Conservation (phyloP, 2,113 vertebrate species). For the Mastomys coucha region DNA sequence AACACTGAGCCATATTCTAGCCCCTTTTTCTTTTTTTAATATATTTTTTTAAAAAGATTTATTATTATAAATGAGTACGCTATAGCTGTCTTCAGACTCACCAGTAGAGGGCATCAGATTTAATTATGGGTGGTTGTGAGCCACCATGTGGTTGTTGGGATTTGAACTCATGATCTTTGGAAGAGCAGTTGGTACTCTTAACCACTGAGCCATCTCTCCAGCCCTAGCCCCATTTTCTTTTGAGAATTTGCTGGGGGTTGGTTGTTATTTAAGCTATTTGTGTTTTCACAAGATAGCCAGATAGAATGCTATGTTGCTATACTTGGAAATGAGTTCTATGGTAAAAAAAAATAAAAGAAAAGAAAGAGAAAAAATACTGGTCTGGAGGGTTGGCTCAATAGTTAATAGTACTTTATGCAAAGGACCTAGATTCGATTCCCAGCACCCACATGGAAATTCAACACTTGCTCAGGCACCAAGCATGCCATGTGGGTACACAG, state of each 20-base stretch:
- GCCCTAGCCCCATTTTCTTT: neutral
- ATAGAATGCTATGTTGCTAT: neutral
- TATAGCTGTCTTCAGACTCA: no score
- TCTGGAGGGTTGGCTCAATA: neutral
- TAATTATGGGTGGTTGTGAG: no score
- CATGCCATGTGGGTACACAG: neutral
- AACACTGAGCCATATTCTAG: neutral
- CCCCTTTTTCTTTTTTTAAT: neutral
- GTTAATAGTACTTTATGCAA: neutral
- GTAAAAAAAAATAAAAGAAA: neutral
- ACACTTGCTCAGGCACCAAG: neutral
- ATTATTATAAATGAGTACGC: no score
- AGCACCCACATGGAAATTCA: neutral
- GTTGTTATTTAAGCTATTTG: slow-evolving; percentile 35
- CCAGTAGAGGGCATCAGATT: no score
- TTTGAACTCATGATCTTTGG: no score
- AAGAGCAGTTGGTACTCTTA: no score
- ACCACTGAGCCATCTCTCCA: no score
- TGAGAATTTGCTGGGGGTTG: slow-evolving; percentile 35
- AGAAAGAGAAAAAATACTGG: neutral
- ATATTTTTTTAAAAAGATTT: no score
- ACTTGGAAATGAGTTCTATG: slow-evolving; percentile 17
- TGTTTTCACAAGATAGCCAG: slow-evolving; percentile 42
- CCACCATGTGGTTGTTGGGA: no score
- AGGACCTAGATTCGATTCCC: neutral